Conservation (phyloP, 2,113 vertebrate genomes). For the Numida meleagris region DNA sequence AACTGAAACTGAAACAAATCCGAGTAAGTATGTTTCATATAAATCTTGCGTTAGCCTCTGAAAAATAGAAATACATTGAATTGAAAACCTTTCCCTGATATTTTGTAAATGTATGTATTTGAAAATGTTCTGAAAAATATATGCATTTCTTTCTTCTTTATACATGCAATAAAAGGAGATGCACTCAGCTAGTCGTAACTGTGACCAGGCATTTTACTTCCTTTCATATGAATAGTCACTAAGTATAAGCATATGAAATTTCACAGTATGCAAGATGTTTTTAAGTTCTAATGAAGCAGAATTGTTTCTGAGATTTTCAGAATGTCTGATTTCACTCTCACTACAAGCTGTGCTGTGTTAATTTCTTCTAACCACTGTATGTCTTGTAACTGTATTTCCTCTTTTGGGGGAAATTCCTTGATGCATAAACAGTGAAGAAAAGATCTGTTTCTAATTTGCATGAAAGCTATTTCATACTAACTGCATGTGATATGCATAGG, state of each 20-base stretch:
- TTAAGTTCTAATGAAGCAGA: neutral
- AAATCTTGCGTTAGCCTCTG: neutral
- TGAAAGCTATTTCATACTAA: neutral
- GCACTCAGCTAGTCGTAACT: neutral
- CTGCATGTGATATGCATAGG: neutral
- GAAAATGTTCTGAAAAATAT: neutral
- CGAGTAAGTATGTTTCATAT: neutral
- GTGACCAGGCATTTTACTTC: slow-evolving; percentile 7
- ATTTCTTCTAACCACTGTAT: neutral
- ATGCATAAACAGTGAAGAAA: slow-evolving; percentile 11
- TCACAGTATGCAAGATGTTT: slow-evolving; percentile 6
- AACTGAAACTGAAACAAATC: slow-evolving; percentile 14
- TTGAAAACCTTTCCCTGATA: neutral
- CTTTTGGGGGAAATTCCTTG: neutral
- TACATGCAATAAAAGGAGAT: neutral
- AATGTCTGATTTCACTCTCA: neutral
- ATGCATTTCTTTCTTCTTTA: neutral
- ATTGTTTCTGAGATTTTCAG: neutral
- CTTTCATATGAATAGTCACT: neutral
- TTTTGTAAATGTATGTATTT: neutral
- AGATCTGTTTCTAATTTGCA: neutral
- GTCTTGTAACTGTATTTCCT: slow-evolving; percentile 2
- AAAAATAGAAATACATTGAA: slow-evolving; percentile 11
- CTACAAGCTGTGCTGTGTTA: neutral
- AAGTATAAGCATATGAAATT: neutral